Base-by-base conservation (phyloP, 2,888 invertebrate genomes). In the Homarus gammarus region DNA sequence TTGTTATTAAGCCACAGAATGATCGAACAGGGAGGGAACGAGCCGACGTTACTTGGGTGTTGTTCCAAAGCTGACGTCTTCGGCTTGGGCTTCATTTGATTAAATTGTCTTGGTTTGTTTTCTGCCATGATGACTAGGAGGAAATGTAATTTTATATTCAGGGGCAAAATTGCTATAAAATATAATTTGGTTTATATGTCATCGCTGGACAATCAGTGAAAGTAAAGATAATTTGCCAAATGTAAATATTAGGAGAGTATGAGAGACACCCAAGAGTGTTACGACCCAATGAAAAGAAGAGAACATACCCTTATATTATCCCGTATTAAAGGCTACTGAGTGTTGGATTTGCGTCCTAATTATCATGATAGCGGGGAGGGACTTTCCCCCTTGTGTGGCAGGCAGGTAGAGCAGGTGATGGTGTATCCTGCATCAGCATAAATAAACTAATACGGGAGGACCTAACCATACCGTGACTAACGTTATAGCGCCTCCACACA, bases 1-100 rank as follows among this genome's bases (percentile, higher is more conserved):
- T 82, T 68, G 82, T 44, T 70, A 82, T 82, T 70, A 82, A 70
- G 68, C 31, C 40, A 70, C 40, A 44, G 31, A 82, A 44, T 61
- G 82, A 68, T 82, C 40, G 82, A 70, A 82, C 40, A 22, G 27
- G 44, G 68, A 49, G n/a, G 82, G 44, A 44, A 44, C 3, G n/a
- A 49, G 31, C 49, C 31, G 70, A 70, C 70, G 40, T 82, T 68
- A 82, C 68, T 31, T 27, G 40, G 38, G 27, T 82, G 40, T 44
- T 64, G 44, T 40, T 82, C 6, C 3, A 56, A 56, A 49, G 70
- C 44, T 82, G 70, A 8, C 40, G 27, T 49, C 70, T 27, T 33
- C 8, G 82, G 82, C 82, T 49, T 82, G 8, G 70, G 33, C 49
- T 82, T 78, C 78, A 27, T 33, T 56, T n/a, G n/a, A n/a, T n/a